A percentile compares a stretch with the other conserved stretches of the same genome.
phyloP scores from a whole-genome alignment of 2,113 vertebrate species.

The Melanerpes aurifrons region DNA sequence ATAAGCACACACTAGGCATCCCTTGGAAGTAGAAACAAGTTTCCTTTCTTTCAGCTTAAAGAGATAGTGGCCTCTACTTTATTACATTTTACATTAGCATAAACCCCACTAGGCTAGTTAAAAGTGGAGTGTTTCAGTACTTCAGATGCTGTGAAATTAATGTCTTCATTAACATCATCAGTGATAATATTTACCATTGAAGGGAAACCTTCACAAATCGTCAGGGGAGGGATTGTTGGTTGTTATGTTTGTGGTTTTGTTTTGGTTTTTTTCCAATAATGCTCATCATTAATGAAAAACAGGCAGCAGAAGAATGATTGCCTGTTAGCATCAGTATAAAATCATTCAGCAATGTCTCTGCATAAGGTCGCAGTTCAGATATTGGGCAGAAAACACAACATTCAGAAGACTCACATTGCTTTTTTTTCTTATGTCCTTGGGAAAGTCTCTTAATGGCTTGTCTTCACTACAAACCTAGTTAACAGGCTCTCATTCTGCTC shows the following conservation, averaged over 20 bases:
- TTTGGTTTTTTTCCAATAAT: not conserved
- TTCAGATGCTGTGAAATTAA: constrained; percentile 34
- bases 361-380: not conserved
- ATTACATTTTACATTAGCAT: constrained; percentile 41
- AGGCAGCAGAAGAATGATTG: not conserved
- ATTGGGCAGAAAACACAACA: not conserved
- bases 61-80: constrained; percentile 30
- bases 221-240: constrained; percentile 14
- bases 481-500: not conserved
- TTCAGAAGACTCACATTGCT: not conserved
- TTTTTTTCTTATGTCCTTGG: not conserved
- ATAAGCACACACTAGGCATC: constrained; percentile 65
- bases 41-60: constrained; percentile 43
- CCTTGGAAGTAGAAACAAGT: constrained; percentile 43
- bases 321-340: not conserved
- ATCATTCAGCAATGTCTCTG: not conserved
- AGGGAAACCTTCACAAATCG: constrained; percentile 35
- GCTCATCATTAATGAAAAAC: constrained; percentile 29
- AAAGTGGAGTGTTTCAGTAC: constrained; percentile 20
- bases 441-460: not conserved
- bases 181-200: constrained; percentile 50
- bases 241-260: not conserved
- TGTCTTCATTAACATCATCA: constrained; percentile 45
- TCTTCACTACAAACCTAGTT: not conserved
- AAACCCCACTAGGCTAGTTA: constrained; percentile 54